A percentile compares a stretch with the other conserved stretches of the same genome.
Evolutionary conservation across 2,888 invertebrate species (phyloP).

Genomic region (Papilio protenor): DNA sequence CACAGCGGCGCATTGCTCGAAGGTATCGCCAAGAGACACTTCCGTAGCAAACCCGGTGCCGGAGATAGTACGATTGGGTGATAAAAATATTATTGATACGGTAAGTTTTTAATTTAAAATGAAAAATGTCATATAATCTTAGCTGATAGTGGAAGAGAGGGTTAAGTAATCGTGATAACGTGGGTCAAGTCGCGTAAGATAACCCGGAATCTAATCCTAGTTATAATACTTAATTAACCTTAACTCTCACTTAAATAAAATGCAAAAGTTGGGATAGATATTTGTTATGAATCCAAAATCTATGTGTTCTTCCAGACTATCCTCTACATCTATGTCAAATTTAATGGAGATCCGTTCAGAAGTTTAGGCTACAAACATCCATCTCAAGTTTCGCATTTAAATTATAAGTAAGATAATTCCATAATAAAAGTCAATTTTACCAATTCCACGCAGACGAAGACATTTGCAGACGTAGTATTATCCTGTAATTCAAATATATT

Average conservation of each 20-base stretch:
- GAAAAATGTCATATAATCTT: background rate
- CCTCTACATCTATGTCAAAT: too few relatives aligned
- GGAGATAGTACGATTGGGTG: conserved; percentile 64
- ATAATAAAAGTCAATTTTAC: too few relatives aligned
- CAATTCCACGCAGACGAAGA: too few relatives aligned
- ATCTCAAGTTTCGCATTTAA: too few relatives aligned
- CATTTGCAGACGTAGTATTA: too few relatives aligned
- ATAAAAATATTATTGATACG: conserved; percentile 55
- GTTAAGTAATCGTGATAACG: background rate
- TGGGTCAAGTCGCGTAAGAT: background rate
- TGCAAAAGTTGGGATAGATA: background rate
- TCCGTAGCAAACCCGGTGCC: conserved; percentile 56
- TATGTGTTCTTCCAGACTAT: too few relatives aligned
- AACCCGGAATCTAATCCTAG: background rate
- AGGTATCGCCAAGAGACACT: conserved; percentile 54
- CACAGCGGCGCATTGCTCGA: conserved; percentile 88
- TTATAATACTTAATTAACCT: background rate
- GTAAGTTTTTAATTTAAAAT: conserved; percentile 32
- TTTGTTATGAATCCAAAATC: background rate
- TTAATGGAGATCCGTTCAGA: too few relatives aligned
- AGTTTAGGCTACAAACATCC: too few relatives aligned
- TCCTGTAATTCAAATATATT: background rate
- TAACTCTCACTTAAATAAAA: background rate
- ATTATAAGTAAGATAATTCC: too few relatives aligned
- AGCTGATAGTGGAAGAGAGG: background rate